Evolutionary conservation across 2,113 vertebrate species (phyloP).

Genomic region (Colistium nudipinnis): DNA sequence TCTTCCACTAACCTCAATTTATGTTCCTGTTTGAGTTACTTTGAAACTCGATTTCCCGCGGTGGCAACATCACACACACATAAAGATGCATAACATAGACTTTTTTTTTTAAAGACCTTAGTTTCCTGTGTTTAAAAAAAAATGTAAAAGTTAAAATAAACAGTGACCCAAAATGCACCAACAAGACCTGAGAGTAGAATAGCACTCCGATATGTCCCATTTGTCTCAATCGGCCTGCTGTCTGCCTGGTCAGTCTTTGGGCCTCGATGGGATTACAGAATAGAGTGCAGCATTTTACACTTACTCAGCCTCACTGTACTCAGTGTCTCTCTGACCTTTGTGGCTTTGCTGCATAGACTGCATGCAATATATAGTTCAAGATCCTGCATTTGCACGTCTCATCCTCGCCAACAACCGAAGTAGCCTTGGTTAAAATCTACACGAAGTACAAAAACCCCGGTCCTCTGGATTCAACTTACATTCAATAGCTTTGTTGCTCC

Average conservation of each 20-base stretch:
- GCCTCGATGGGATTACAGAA: slow-evolving; percentile 71
- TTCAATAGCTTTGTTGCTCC: slow-evolving; percentile 14
- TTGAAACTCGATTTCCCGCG: slow-evolving; percentile 25
- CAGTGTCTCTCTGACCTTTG: slow-evolving; percentile 57
- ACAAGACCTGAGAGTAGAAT: slow-evolving; percentile 51
- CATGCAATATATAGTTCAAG: slow-evolving; percentile 31
- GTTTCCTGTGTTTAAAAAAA: slow-evolving; percentile 58
- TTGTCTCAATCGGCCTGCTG: slow-evolving; percentile 75
- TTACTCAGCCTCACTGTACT: slow-evolving; percentile 64
- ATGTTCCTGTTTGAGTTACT: slow-evolving; percentile 32
- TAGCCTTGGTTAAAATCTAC: slow-evolving; percentile 14
- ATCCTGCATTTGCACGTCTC: slow-evolving; percentile 29
- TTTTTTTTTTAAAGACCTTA: slow-evolving; percentile 34
- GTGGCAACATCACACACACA: slow-evolving; percentile 12
- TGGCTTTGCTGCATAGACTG: slow-evolving; percentile 57
- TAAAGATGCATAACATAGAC: slow-evolving; percentile 2
- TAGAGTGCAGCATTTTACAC: slow-evolving; percentile 74
- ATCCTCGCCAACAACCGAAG: slow-evolving; percentile 19
- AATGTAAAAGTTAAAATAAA: slow-evolving; percentile 46
- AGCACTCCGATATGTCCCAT: slow-evolving; percentile 69
- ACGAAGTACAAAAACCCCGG: slow-evolving; percentile 1
- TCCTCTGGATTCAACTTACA: neutral
- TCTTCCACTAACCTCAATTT: slow-evolving; percentile 23
- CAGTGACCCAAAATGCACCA: slow-evolving; percentile 56
- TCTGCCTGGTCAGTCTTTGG: slow-evolving; percentile 69